Evolutionary conservation across 92 coral and sea anemone genomes (phyloP).

Genomic region (Micromussa lordhowensis): DNA sequence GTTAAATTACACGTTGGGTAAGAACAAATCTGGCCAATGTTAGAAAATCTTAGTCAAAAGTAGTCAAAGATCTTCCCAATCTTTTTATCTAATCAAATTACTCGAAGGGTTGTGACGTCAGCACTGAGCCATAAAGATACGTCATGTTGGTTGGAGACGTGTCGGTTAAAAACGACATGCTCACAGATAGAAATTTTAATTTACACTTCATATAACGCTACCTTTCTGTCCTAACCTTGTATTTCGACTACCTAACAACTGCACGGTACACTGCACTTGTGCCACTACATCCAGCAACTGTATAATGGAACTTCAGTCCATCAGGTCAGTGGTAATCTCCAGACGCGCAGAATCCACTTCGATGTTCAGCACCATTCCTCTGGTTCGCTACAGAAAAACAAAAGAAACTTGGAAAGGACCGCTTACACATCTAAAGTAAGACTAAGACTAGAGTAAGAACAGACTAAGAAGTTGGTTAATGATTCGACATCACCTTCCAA

Average conservation of each 20-base stretch:
- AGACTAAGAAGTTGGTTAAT: too few species aligned
- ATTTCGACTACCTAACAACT: constrained; percentile 2
- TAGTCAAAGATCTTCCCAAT: neutral
- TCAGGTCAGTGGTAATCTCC: neutral
- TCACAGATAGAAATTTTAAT: neutral
- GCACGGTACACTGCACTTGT: neutral
- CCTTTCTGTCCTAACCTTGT: neutral
- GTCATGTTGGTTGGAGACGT: neutral
- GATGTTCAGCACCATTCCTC: constrained; percentile 52
- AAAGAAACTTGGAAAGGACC: neutral
- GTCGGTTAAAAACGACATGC: neutral
- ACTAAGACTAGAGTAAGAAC: too few species aligned
- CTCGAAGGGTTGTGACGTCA: neutral
- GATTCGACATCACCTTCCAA: too few species aligned
- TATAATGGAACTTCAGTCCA: neutral
- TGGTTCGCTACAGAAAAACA: constrained; percentile 32
- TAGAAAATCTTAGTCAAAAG: neutral
- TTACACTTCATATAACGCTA: neutral
- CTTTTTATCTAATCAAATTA: neutral
- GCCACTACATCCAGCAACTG: neutral
- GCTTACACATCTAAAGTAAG: neutral
- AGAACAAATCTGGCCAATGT: neutral
- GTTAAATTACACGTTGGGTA: neutral
- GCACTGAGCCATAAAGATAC: neutral
- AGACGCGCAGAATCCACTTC: neutral